Conservation (phyloP, 2,113 vertebrate species). For the Nestor notabilis region DNA sequence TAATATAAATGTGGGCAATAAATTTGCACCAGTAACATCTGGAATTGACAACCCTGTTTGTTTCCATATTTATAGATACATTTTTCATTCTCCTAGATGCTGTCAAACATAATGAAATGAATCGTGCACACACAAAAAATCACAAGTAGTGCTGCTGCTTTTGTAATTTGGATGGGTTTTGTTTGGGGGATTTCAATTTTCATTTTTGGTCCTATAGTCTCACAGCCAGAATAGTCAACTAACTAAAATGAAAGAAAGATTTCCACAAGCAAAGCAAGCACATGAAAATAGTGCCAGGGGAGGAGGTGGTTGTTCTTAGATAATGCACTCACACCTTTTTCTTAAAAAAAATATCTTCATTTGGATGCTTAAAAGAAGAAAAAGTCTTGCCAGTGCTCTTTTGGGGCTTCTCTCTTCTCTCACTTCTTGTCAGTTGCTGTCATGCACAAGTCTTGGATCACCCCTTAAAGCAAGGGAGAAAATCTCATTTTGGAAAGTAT, state of each 20-base stretch:
- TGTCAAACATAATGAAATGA: background rate
- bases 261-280: background rate
- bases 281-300: background rate
- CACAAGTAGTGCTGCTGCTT: background rate
- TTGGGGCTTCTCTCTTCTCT: background rate
- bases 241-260: background rate
- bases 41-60: background rate
- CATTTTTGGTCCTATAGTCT: background rate
- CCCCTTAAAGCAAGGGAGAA: background rate
- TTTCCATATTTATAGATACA: background rate
- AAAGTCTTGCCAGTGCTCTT: background rate
- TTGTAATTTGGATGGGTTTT: background rate
- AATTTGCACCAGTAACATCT: background rate
- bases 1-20: background rate
- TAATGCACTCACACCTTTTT: background rate
- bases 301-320: background rate
- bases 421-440: background rate
- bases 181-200: background rate
- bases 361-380: background rate
- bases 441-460: background rate
- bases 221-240: background rate
- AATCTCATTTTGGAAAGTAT: background rate
- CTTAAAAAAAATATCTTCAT: background rate
- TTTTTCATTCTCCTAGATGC: background rate
- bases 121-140: background rate